A percentile compares a stretch with the other conserved stretches of the same genome.
Evolutionary conservation across 2,888 invertebrate species (phyloP).

Genomic region (Ophraella communa): DNA sequence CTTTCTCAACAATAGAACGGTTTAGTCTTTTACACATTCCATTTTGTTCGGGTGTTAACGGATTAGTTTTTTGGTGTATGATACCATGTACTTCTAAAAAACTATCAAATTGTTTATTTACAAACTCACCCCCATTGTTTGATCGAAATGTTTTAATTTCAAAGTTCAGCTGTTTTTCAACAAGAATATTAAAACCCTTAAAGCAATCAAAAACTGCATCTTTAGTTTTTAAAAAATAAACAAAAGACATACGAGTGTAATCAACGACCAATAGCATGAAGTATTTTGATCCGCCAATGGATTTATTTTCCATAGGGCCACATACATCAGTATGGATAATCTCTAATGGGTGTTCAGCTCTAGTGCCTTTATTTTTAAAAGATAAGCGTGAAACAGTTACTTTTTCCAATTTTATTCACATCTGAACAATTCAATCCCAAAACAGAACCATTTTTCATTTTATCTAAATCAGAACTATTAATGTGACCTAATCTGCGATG

Average conservation of each 20-base stretch:
- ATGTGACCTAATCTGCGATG: background rate
- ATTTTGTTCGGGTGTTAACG: slow-evolving; percentile 35
- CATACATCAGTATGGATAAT: slow-evolving; percentile 30
- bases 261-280: slow-evolving; percentile 51
- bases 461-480: background rate
- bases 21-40: slow-evolving; percentile 35
- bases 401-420: too few relatives aligned
- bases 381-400: too few relatives aligned
- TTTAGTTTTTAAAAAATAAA: slow-evolving; percentile 47
- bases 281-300: slow-evolving; percentile 38
- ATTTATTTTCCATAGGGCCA: slow-evolving; percentile 31
- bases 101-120: slow-evolving; percentile 30
- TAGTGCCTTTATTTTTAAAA: too few relatives aligned
- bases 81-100: slow-evolving; percentile 32
- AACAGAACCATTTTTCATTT: background rate
- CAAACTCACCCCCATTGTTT: too few relatives aligned
- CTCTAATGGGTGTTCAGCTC: too few relatives aligned
- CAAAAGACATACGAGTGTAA: slow-evolving; percentile 41
- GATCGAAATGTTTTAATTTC: slow-evolving; percentile 29
- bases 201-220: slow-evolving; percentile 41
- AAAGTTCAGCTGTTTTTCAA: slow-evolving; percentile 44
- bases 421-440: background rate
- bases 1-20: too few relatives aligned
- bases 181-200: slow-evolving; percentile 42
- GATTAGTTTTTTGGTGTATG: slow-evolving; percentile 33